Evolutionary conservation across 2,888 invertebrate genomes (phyloP), one percentile per base, ranked within the genome.

Genomic region (Mythimna loreyi): DNA sequence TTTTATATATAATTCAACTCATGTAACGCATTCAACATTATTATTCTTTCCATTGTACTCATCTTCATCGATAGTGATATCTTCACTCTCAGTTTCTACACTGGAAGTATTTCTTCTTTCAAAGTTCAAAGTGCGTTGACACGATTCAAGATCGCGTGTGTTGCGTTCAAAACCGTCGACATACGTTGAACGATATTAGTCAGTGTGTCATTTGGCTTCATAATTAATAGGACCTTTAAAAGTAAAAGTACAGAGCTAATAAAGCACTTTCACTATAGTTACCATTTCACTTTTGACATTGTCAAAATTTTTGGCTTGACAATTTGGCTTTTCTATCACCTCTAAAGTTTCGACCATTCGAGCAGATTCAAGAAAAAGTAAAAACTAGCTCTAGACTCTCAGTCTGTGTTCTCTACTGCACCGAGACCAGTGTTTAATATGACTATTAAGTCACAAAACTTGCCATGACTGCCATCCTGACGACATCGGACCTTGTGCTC

Each of bases 401-500:
- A 2, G 28, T 21, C 33, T 25, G 56, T n/a, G 16, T 60, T n/a
- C 0, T 21, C 62, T 45, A 50, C 56, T 66, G 55, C 47, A 49
- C 43, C 19, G 50, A 50, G 36, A 52, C 23, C 60, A 47, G 21
- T 52, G 71, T 75, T 70, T 63, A 55, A 68, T 58, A 82, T 78
- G 70, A 68, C 64, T 69, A 59, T 53, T 80, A 66, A 72, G 57
- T 72, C 55, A 71, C 52, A 58, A 67, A 60, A 72, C 59, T 70
- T 58, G 16, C 57, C 60, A 68, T 68, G 75, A 36, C 67, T 77
- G 66, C 71, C 62, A 63, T 82, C 58, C 62, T 62, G 70, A 65
- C 67, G 75, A 78, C 78, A 76, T 53, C 61, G 68, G 50, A 57
- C 70, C 69, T 60, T 67, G 72, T 81, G 75, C 59, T 68, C 64